A percentile compares a stretch with the other conserved stretches of the same genome.
phyloP scores from a whole-genome alignment of 2,888 invertebrate species.

The Philaethria dido region DNA sequence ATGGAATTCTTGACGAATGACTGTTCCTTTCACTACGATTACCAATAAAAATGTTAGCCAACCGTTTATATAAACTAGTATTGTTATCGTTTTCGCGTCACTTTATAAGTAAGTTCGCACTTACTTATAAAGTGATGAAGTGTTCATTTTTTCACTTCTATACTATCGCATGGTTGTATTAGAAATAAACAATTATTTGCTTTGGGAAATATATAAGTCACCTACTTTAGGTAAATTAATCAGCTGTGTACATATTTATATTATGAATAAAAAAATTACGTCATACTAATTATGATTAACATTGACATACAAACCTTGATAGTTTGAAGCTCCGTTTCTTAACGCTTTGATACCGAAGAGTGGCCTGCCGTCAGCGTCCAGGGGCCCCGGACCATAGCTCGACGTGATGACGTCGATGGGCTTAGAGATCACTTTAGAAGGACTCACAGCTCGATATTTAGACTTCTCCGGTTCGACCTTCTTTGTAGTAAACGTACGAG shows the following conservation, averaged over 20 bases:
- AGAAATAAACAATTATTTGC: background rate
- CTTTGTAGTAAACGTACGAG: conserved; percentile 66
- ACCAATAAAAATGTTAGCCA: conserved; percentile 45
- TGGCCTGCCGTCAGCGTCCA: conserved; percentile 91
- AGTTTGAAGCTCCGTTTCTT: conserved; percentile 84
- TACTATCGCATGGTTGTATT: background rate
- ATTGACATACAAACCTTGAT: conserved; percentile 82
- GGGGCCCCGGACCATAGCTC: conserved; percentile 92
- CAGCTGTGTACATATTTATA: conserved; percentile 38
- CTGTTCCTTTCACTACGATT: conserved; percentile 87
- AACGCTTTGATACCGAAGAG: conserved; percentile 91
- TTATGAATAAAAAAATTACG: conserved; percentile 28
- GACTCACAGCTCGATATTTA: conserved; percentile 68
- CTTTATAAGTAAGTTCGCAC: conserved; percentile 15
- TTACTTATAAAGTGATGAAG: no score
- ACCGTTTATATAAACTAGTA: conserved; percentile 45
- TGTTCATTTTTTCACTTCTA: conserved; percentile 3
- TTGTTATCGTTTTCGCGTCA: conserved; percentile 41
- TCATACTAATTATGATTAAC: conserved; percentile 9
- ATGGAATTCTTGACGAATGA: conserved; percentile 87
- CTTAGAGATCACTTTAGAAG: conserved; percentile 69
- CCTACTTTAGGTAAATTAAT: conserved; percentile 9
- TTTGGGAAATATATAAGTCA: background rate
- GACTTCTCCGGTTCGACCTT: conserved; percentile 71
- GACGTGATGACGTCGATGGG: conserved; percentile 89